Base-by-base conservation (phyloP, 2,113 vertebrate species). In the Chauna torquata region DNA sequence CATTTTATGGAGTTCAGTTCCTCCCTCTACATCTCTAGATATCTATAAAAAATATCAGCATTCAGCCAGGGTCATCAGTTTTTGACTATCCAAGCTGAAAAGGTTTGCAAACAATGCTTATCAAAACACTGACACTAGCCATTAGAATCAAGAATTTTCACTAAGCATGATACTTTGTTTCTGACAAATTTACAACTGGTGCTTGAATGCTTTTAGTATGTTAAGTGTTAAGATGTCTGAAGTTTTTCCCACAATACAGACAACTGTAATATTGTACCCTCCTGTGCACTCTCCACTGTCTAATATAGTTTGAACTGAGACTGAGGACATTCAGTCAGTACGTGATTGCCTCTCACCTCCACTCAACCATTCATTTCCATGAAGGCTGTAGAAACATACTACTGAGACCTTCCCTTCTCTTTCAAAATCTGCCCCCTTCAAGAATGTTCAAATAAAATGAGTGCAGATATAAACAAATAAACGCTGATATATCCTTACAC, bases 51-150 rank as follows among this genome's bases (percentile, higher is more conserved):
- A 49, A 10, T 2, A 55, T 5, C 32, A 72, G 12, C 1, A 0
- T 59, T 84, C 34, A 1, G 5, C 54, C 49, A 16, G 5, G 30
- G 8, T 13, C 24, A 47, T 1, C 4, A 3, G 27, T 8, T n/a
- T 94, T 62, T 80, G 32, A 74, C 17, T 27, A 62, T 5, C 3
- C 49, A 66, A 47, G 16, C 1, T 76, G 22, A 74, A 85, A 85
- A 58, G 3, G 3, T 42, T 76, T 74, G 36, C 12, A 28, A 49
- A 68, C 40, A 47, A 11, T 17, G 5, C 8, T 78, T 10, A 24
- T 28, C 2, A 2, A 11, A 44, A 81, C 28, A 27, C 40, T 45
- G 32, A n/a, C 52, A n/a, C 34, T 34, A 78, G 30, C 36, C 64
- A 30, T 8, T 19, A 17, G 24, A 94, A 92, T n/a, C 12, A 68